Base-by-base conservation (phyloP, 2,113 vertebrate genomes). In the Actinemys pallida region DNA sequence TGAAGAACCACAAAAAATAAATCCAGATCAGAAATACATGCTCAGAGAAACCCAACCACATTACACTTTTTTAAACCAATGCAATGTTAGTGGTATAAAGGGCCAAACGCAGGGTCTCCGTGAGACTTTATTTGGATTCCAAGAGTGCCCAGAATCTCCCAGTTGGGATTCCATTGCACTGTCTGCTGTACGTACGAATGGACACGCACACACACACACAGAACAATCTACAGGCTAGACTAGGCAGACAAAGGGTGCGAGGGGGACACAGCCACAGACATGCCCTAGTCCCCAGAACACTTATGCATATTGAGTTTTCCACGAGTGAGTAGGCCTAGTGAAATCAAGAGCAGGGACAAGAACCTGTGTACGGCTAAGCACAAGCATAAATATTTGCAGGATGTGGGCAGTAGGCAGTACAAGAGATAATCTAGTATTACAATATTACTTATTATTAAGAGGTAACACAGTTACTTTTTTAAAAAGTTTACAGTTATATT, bases 261-360 rank as follows among this genome's bases (percentile, higher is more conserved):
- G 13, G 35, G 39, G 25, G 35, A 19, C 1, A 0, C 42, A 49
- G 57, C 31, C 2, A 2, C 8, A 2, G 1, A 3, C 13, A 9
- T 16, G 39, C 45, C 59, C 1, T 0, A 47, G 19, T 47, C 1
- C 29, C 17, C 2, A 1, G 53, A 47, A 39, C 84, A 35, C 25
- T 4, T 42, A 39, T 8, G 17, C 14, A 75, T 79, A 57, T 42
- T 45, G 81, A 84, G 24, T 78, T 90, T 87, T 54, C 31, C 72
- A 25, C 39, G 42, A 10, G 19, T 45, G 39, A 22, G 20, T 78
- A 78, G 12, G 6, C 42, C 75, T 3, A 27, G 6, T 4, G 75
- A 78, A 25, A 47, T 25, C 24, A 47, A 78, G n/a, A 65, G 62
- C 31, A 65, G 39, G 72, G 39, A 42, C n/a, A 10, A 22, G 35